Base-by-base conservation (phyloP, 2,888 invertebrate genomes). In the Theretra japonica region DNA sequence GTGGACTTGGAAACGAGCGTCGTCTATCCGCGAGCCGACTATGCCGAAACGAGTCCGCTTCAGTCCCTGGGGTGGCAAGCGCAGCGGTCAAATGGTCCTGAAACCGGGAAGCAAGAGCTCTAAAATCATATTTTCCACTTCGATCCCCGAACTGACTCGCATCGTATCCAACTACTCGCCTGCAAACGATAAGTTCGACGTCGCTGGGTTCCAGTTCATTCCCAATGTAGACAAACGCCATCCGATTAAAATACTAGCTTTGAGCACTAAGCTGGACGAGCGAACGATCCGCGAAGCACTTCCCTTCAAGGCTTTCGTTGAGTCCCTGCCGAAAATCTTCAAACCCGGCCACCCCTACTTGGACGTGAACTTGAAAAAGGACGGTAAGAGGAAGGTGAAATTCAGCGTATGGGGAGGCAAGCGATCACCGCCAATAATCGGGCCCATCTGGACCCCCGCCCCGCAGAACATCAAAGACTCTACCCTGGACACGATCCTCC, bases 361-460 rank as follows among this genome's bases (percentile, higher is more conserved):
- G 6, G 90, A 92, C 56, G 86, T 93, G 1, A 87, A 89, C 70
- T 80, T 93, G 73, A 94, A 92, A 77, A 93, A 90, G 71, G 93
- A 94, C 73, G 94, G 93, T 0, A 94, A 94, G 76, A 85, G 94
- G 80, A 94, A 94, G 83, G 91, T 93, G 6, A 94, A 94, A 74
- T 94, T 94, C 71, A 94, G 94, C 75, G 90, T 92, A 23, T 94
- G 94, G 94, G 94, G 94, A 0, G 94, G 94, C 0, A 94, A 94
- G 74, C 82, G 94, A 57, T 90, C 93, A 0, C 92, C 92, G 0
- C 94, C 94, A 0, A 91, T 94, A 53, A 94, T 94, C n/a, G 94
- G 94, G 0, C 94, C 94, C 0, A 92, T 94, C 53, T 94, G 94
- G 94, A 91, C 90, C 0, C 93, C 93, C 0, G 83, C 89, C 0